phyloP scores from a whole-genome alignment of 23 tunicate genomes.

The Styela plicata region DNA sequence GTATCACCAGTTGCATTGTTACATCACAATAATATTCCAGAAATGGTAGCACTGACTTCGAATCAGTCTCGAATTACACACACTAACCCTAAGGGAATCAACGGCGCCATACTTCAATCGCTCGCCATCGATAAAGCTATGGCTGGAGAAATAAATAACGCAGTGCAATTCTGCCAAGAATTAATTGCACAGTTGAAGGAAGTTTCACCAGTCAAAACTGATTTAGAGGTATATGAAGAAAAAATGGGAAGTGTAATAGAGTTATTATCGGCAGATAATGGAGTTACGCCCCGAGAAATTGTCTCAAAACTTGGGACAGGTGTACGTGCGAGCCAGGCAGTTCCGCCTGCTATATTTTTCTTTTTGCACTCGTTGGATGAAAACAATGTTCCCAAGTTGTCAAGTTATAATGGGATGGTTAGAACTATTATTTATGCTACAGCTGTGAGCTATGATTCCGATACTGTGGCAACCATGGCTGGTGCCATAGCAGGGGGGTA shows the following conservation, averaged over 20 bases:
- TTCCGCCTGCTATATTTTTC: constrained; percentile 51
- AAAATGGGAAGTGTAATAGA: background rate
- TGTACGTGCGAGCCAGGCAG: constrained; percentile 40
- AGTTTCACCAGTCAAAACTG: background rate
- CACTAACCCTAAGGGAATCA: constrained; percentile 46
- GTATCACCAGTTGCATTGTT: constrained; percentile 65
- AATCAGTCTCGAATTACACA: constrained; percentile 40
- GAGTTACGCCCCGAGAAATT: background rate
- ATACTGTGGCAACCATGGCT: constrained; percentile 72
- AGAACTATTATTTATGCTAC: constrained; percentile 46
- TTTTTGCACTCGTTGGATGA: constrained; percentile 46
- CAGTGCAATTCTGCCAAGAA: constrained; percentile 35
- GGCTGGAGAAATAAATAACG: background rate
- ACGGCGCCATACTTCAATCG: constrained; percentile 69
- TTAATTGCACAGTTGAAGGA: constrained; percentile 18
- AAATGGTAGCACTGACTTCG: constrained; percentile 13
- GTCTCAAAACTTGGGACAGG: constrained; percentile 24
- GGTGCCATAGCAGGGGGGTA: constrained; percentile 74
- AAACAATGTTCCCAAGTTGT: constrained; percentile 23
- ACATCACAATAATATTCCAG: constrained; percentile 12
- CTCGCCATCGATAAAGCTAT: constrained; percentile 49
- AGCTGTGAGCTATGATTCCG: constrained; percentile 69
- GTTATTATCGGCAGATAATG: background rate
- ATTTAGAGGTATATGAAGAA: background rate
- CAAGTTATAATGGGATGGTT: constrained; percentile 12